Evolutionary conservation across 2,888 invertebrate species (phyloP), one percentile per base, ranked within the genome.

Genomic region (Apotomis betuletana): DNA sequence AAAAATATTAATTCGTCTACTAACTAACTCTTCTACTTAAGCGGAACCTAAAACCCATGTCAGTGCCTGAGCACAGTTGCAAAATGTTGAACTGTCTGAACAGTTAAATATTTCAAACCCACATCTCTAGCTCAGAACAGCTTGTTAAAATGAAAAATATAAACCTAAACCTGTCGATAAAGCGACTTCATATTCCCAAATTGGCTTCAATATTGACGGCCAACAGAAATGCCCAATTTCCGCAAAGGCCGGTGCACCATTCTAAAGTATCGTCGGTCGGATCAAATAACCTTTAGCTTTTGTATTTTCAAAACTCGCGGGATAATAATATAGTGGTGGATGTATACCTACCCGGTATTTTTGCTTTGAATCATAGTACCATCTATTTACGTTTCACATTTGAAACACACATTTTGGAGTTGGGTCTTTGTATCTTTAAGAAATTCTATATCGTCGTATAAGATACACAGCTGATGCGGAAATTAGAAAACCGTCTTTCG

Each of bases 221-320:
- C 15, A 54, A 62, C 59, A 65, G 64, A 46, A 65, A 46, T 36
- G 36, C 60, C 46, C 70, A 65, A 70, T 70, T 70, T 70, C 65
- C 65, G 64, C 46, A 41, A 41, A 54, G 54, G 10, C 59, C 49
- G 13, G 36, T 46, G 44, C 52, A 58, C 63, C 27, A 55, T 49
- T 49, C 52, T 60, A 38, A 64, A 55, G 65, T 54, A 44, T 44
- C 15, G 13, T 10, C 49, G 15, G 58, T 36, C 67, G 62, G 54
- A 46, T 60, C 60, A 54, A 65, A 64, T 59, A 60, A 46, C 52
- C 49, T 69, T 62, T 58, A 10, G 63, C 59, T 64, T 62, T 54
- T 54, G 58, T 59, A 52, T 59, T 58, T 51, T 36, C 4, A 51
- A 49, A 13, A 5, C 27, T 57, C 6, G 1, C 54, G 6, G 41